Percentiles rank a stretch among this genome's conserved stretches.
phyloP scores from a whole-genome alignment of 1,140 invertebrate genomes.

The honey bee (Apis mellifera) region Amel_HAv3.1 CM009938.2:12204001-12204500 shows the following conservation, averaged over 20 bases:
- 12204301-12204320: constrained; percentile 82
- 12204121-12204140: constrained; percentile 82
- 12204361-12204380: background rate
- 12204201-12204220: constrained; percentile 84
- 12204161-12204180: constrained; percentile 79
- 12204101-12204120: constrained; percentile 84
- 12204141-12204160: constrained; percentile 83
- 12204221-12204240: constrained; percentile 85
- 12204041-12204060: constrained; percentile 63
- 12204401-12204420: constrained; percentile 74
- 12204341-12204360: constrained; percentile 82
- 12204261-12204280: constrained; percentile 77
- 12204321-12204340: constrained; percentile 81
- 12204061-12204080: constrained; percentile 70
- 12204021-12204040: constrained; percentile 48
- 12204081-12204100: constrained; percentile 83
- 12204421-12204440: constrained; percentile 84
- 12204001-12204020: background rate
- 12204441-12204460: constrained; percentile 82
- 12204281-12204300: constrained; percentile 83
- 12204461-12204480: constrained; percentile 83
- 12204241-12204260: constrained; percentile 86
- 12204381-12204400: background rate
- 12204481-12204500: constrained; percentile 84
- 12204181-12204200: constrained; percentile 84